A percentile compares a stretch with the other conserved stretches of the same genome.
phyloP scores from a whole-genome alignment of 1,140 invertebrate species.

The Tetramorium simillimum region DNA sequence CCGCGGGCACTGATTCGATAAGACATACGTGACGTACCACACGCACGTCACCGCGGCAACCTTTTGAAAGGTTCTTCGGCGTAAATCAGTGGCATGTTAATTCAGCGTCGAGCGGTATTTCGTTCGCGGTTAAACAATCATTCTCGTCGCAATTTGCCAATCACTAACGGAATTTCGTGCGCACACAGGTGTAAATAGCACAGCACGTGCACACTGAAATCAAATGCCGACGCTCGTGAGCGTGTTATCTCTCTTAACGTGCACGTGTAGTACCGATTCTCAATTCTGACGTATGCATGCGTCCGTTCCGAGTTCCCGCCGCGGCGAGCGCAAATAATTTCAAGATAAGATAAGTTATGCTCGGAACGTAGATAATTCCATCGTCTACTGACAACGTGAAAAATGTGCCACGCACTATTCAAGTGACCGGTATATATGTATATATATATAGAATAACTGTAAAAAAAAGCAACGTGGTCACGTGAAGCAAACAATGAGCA shows the following conservation, averaged over 20 bases:
- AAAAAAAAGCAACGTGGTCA: not conserved
- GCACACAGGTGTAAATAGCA: not conserved
- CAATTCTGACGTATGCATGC: constrained; percentile 49
- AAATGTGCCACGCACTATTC: constrained; percentile 27
- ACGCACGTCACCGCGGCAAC: too few relatives aligned
- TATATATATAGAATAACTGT: not conserved
- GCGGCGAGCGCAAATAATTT: constrained; percentile 61
- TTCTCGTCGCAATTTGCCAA: not conserved
- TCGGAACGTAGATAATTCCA: constrained; percentile 55
- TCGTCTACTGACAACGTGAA: constrained; percentile 55
- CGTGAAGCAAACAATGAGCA: not conserved
- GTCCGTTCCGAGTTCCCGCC: constrained; percentile 33
- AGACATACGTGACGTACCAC: not conserved
- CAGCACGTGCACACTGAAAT: not conserved
- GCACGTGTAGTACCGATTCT: constrained; percentile 56
- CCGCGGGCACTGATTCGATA: not conserved
- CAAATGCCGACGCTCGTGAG: constrained; percentile 46
- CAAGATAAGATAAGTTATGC: constrained; percentile 68
- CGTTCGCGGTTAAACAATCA: not conserved
- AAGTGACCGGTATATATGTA: not conserved
- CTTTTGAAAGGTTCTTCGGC: not conserved
- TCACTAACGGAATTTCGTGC: not conserved
- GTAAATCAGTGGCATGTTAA: not conserved
- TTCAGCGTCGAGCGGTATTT: not conserved
- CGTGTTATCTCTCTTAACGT: constrained; percentile 52